Base-by-base conservation (phyloP, 2,888 invertebrate genomes). In the Eumerus sabulonum region DNA sequence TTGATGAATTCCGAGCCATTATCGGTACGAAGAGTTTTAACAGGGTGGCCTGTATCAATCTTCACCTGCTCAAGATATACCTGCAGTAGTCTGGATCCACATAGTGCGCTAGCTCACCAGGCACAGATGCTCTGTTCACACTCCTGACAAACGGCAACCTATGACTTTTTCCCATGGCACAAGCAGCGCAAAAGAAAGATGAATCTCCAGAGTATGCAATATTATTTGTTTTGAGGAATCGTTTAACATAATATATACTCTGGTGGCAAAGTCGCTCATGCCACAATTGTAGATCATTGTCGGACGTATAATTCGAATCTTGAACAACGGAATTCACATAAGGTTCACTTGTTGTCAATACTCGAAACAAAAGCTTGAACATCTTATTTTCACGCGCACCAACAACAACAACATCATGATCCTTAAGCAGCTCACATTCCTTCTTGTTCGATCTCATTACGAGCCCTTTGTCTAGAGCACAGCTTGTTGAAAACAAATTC, bases 101-200 rank as follows among this genome's bases (percentile, higher is more conserved):
- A 12, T 59, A 38, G 38, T 74, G 73, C 18, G 59, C 38, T 5
- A 64, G 38, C 27, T 70, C 62, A 9, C 60, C 54, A 1, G 54
- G 60, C 11, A 14, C 9, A 1, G 13, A 7, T 11, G 53, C 19
- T 13, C 35, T 70, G 4, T 16, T 48, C 9, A 3, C 7, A 13
- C 42, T 50, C 18, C 27, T 40, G 1, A 11, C 1, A 50, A 68
- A 68, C 42, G 59, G 51, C 14, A 45, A 17, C n/a, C 70, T 14
- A 35, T 63, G 72, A 14, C 16, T 38, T 38, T 73, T 73, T 11
- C 64, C 73, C 19, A 73, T 16, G 14, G 45, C 44, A 47, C 73
- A 73, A 5, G 64, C 45, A 3, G 44, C 27, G 18, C 72, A 64
- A 40, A 44, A 57, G 38, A 53, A 45, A 2, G 19, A 5, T 7